Base-by-base conservation (phyloP, 2,797 vertebrate genomes). In the Coranthus polyacanthus region DNA sequence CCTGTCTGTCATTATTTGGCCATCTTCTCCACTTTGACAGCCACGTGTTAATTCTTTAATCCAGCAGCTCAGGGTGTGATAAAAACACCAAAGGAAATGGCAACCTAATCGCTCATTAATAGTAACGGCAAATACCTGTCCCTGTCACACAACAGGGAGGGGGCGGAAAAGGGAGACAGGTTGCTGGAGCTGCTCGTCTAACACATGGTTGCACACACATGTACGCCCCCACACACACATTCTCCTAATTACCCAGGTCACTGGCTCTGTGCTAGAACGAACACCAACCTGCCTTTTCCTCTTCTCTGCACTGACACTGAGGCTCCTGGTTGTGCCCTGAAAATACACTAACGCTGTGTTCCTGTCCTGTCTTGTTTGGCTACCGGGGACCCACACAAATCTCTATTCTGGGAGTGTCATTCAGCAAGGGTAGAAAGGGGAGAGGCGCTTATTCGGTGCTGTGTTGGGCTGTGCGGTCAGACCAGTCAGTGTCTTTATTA, bases 31-130 rank as follows among this genome's bases (percentile, higher is more conserved):
- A 60, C 63, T 44, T 69, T 88, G 86, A 91, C 89, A 91, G 86
- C 78, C 83, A 79, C 69, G 57, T 83, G 88, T 86, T 91, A 88
- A 90, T 90, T 91, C 86, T 82, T 87, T 92, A 92, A 94, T 92
- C 89, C 89, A 75, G 68, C 38, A 69, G 79, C 84, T 88, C 83
- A 61, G 56, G 75, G 80, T 67, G 74, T 80, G 82, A 84, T 88
- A 73, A 88, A 92, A 87, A 84, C 83, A 86, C 70, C 59, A 73
- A 68, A 80, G 62, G 55, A 84, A 81, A 81, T 58, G 49, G 67
- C 26, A 52, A 72, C 75, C 64, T 91, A 92, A 92, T 93, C 85
- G 57, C 87, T 84, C 68, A 82, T 88, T 90, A 90, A 90, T 87
- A 75, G 85, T 84, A 81, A 86, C 55, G 73, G 90, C 88, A 92